Percentiles rank a stretch among this genome's conserved stretches.
Evolutionary conservation across 2,888 invertebrate genomes (phyloP).

Genomic region (Thysanoteuthis rhombus): DNA sequence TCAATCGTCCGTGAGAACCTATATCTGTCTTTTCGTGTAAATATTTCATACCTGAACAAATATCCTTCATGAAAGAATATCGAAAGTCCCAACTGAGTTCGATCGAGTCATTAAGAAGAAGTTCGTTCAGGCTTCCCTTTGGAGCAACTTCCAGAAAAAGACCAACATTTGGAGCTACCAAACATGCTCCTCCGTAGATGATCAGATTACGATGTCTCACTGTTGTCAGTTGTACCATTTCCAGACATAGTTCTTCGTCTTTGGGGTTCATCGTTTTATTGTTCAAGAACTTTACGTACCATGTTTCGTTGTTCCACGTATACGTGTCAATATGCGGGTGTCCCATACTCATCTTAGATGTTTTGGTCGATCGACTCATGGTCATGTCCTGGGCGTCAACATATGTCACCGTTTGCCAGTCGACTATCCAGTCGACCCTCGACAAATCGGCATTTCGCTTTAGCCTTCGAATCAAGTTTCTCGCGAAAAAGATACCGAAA

Average conservation of each 20-base stretch:
- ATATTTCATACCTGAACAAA: conserved; percentile 55
- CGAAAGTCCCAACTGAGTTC: conserved; percentile 56
- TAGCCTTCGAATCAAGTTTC: conserved; percentile 41
- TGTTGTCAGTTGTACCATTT: conserved; percentile 43
- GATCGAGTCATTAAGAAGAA: conserved; percentile 52
- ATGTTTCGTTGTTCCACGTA: conserved; percentile 46
- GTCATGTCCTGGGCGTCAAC: no score
- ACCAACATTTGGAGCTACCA: conserved; percentile 45
- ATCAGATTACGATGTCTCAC: conserved; percentile 46
- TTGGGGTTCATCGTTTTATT: conserved; percentile 42
- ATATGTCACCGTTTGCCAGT: conserved; percentile 37
- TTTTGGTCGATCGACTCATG: no score
- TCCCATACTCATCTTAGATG: no score
- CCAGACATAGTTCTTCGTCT: conserved; percentile 40
- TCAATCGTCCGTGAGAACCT: conserved; percentile 52
- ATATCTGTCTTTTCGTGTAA: conserved; percentile 50
- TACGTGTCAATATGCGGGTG: conserved; percentile 36
- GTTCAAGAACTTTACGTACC: conserved; percentile 42
- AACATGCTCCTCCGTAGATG: conserved; percentile 45
- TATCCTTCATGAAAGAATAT: conserved; percentile 51
- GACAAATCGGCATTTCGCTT: no score
- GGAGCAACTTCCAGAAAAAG: conserved; percentile 43
- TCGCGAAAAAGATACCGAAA: no score
- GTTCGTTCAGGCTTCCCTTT: conserved; percentile 57
- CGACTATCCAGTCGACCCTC: conserved; percentile 47